Percentiles rank a stretch among this genome's conserved stretches.
These are phyloP conservation scores for Microcebus ravelobensis DNA, from an alignment of 2,113 vertebrate genomes.

Conservation along the genomic window DNA sequence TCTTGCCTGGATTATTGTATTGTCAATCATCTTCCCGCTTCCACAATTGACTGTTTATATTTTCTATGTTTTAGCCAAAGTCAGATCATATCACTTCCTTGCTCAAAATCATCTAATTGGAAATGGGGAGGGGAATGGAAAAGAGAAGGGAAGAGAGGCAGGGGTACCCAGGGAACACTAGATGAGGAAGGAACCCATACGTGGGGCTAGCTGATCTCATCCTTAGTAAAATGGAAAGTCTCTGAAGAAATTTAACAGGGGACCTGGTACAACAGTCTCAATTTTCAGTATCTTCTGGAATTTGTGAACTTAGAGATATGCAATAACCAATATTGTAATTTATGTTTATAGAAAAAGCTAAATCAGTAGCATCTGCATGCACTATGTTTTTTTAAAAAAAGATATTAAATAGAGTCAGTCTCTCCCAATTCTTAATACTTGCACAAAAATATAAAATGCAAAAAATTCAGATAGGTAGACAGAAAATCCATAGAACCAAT, in stretches of 20 bases:
- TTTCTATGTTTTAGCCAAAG: not conserved
- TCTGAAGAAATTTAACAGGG: not conserved
- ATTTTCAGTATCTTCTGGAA: not conserved
- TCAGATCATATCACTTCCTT: not conserved
- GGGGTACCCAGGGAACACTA: not conserved
- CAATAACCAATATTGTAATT: not conserved
- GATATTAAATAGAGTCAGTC: not conserved
- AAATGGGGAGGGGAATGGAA: not conserved
- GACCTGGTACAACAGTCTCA: not conserved
- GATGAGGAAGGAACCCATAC: fast-evolving
- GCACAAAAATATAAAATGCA: not conserved
- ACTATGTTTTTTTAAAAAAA: not conserved
- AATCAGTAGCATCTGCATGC: not conserved
- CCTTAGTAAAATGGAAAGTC: not conserved
- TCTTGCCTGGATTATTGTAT: not conserved
- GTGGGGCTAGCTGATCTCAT: not conserved
- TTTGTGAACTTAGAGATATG: not conserved
- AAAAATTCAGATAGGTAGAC: not conserved
- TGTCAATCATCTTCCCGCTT: not conserved
- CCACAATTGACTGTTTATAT: not conserved
- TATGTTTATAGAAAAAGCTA: not conserved
- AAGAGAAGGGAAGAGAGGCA: not conserved
- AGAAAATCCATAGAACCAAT: not conserved
- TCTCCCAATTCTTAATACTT: not conserved
- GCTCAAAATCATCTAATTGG: not conserved